phyloP scores from a whole-genome alignment of 2,888 invertebrate genomes.

The Branchellion lobata region DNA sequence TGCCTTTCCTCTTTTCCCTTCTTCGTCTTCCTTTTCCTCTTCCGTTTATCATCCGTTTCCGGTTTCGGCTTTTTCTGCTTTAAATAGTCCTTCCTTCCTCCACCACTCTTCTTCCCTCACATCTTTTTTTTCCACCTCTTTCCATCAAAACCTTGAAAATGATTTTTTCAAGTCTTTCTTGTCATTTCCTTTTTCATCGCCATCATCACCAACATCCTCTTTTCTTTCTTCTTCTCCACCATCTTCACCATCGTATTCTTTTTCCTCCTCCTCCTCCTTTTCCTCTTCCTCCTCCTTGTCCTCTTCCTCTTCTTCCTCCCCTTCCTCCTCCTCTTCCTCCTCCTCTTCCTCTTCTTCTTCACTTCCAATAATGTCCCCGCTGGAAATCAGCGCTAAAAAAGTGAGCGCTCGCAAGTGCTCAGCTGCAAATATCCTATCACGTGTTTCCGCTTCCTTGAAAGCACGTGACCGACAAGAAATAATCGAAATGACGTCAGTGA shows the following conservation, averaged over 20 bases:
- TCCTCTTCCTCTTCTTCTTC: background rate
- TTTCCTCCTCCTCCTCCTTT: background rate
- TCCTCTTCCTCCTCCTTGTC: background rate
- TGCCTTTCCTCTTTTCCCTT: too few relatives aligned
- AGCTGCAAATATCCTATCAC: background rate
- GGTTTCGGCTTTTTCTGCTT: background rate
- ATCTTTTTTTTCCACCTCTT: background rate
- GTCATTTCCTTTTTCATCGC: too few relatives aligned
- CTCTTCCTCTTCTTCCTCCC: background rate
- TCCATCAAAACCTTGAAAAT: background rate
- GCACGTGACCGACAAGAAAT: background rate
- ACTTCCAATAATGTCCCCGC: too few relatives aligned
- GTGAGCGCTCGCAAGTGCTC: background rate
- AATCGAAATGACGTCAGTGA: background rate
- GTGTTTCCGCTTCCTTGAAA: background rate
- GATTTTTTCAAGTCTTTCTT: background rate
- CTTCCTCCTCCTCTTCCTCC: background rate
- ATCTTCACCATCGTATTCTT: background rate
- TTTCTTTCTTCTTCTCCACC: background rate
- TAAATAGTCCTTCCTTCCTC: background rate
- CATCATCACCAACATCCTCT: background rate
- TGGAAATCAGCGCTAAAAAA: background rate
- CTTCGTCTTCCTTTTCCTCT: conserved; percentile 4
- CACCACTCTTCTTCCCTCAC: background rate
- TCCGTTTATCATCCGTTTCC: background rate